phyloP scores from a whole-genome alignment of 1,140 invertebrate genomes.

The Micrasema longulum region DNA sequence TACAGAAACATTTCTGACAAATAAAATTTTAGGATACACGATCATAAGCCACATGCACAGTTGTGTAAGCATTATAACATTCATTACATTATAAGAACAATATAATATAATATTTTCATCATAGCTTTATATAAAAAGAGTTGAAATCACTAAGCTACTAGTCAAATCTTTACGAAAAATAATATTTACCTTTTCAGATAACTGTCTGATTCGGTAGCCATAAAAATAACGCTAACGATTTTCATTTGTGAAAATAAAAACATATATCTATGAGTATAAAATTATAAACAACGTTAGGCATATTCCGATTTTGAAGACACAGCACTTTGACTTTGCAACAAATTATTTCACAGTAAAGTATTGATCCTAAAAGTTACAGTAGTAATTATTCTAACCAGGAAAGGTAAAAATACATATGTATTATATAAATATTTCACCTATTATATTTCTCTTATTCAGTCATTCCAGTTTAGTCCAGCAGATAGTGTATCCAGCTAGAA shows the following conservation, averaged over 20 bases:
- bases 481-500: background rate
- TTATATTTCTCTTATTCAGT: conserved; percentile 7
- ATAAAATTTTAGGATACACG: no score
- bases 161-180: conserved; percentile 8
- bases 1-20: background rate
- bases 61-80: no score
- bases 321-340: background rate
- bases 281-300: conserved; percentile 28
- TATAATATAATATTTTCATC: no score
- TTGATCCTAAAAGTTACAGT: no score
- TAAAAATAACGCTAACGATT: background rate
- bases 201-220: background rate
- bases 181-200: conserved; percentile 28
- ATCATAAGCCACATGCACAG: no score
- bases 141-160: background rate
- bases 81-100: no score
- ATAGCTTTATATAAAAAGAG: no score
- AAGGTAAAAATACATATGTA: background rate
- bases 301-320: conserved; percentile 11
- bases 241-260: conserved; percentile 31
- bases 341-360: background rate
- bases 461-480: background rate
- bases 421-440: conserved; percentile 1
- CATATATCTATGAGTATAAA: conserved; percentile 23
- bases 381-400: background rate